phyloP scores from a whole-genome alignment of 2,113 vertebrate species.

The Collichthys lucidus region DNA sequence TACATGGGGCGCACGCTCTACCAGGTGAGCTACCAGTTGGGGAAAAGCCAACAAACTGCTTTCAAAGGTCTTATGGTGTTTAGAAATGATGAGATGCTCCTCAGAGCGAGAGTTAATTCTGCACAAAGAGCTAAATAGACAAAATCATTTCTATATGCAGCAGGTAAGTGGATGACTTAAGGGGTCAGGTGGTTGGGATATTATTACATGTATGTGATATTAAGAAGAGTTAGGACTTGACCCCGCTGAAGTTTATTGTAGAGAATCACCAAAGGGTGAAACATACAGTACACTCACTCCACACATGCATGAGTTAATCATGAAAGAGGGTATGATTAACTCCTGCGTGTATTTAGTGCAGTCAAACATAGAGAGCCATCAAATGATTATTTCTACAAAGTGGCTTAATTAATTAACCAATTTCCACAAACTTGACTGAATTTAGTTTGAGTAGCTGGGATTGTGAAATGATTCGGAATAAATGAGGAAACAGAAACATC shows the following conservation, averaged over 20 bases:
- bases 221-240: slow-evolving; percentile 11
- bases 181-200: background rate
- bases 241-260: background rate
- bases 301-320: too few relatives aligned
- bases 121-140: background rate
- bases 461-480: slow-evolving; percentile 6
- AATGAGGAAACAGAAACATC: too few relatives aligned
- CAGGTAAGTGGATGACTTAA: background rate
- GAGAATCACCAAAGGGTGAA: background rate
- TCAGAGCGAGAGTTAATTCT: background rate
- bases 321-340: background rate
- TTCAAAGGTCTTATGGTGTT: background rate
- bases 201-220: background rate
- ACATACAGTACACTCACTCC: background rate
- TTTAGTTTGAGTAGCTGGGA: slow-evolving; percentile 29
- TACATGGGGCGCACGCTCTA: too few relatives aligned
- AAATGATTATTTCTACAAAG: slow-evolving; percentile 22
- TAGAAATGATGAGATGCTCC: background rate
- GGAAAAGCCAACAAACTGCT: background rate
- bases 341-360: background rate
- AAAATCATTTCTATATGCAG: background rate
- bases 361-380: background rate
- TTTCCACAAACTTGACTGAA: slow-evolving; percentile 17
- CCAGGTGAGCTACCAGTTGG: too few relatives aligned
- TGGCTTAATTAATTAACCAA: slow-evolving; percentile 24